Base-by-base conservation (phyloP, 1,140 invertebrate genomes). In the Diachasma alloeum region DNA sequence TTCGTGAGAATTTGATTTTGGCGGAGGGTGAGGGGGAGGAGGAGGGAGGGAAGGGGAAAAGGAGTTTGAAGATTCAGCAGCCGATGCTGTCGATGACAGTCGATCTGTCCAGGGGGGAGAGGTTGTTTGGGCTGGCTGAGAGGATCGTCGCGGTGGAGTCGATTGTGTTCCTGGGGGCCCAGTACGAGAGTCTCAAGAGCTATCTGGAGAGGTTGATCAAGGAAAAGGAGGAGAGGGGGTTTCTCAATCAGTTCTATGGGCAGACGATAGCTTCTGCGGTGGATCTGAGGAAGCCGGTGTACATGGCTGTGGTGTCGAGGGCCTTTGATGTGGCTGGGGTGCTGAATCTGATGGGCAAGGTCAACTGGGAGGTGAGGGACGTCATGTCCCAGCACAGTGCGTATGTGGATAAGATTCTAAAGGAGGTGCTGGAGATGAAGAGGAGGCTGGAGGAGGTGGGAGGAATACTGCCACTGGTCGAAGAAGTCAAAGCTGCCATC, bases 331-430 rank as follows among this genome's bases (percentile, higher is more conserved):
- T 95, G 37, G 92, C 94, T 56, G 91, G 93, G 44, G 93, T 97
- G 69, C 88, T 98, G 9, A 91, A 92, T 66, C 91, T 93, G n/a
- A 98, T 99, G 94, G 93, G 92, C 4, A 95, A 94, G 90, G 97
- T 98, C 1, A 95, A 97, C 87, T 99, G 98, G 98, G 97, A 99
- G 86, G 93, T 99, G 0, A 95, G 94, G 85, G 97, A 98, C 84
- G 96, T 99, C 0, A 97, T 97, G 91, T 97, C 96, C 24, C 96
- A 99, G 82, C 98, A 99, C 85, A 98, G 96, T 84, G 88, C 90
- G 11, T 99, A 99, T 87, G 94, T 96, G 19, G 95, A 96, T 83
- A 90, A 19, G n/a, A 53, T 75, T 75, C 85, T 91, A 5, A 84
- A 96, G 91, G 94, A 95, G 82, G 91, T 97, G 48, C 93, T 95